Conservation (phyloP, 2,113 vertebrate species). For the Pachyramphus minor region DNA sequence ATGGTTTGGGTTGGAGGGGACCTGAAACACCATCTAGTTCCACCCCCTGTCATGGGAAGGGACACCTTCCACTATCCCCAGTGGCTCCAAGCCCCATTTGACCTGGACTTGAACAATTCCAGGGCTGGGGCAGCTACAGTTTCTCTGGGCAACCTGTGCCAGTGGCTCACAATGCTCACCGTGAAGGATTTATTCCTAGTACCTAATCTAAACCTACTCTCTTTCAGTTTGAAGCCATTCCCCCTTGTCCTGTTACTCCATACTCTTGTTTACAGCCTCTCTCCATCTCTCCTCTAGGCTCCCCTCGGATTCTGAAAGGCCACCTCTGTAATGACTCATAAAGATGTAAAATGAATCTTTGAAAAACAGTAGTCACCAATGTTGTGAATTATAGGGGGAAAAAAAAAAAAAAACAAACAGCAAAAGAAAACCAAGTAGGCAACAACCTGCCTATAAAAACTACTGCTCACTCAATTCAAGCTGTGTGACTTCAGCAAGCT, state of each 20-base stretch:
- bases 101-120: neutral
- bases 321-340: neutral
- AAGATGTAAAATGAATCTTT: neutral
- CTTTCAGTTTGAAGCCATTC: neutral
- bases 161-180: rapidly evolving
- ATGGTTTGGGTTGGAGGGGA: neutral
- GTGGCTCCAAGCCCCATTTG: rapidly evolving
- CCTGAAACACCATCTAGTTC: rapidly evolving
- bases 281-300: neutral
- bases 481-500: neutral
- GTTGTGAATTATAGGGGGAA: neutral
- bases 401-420: neutral
- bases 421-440: neutral
- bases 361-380: neutral
- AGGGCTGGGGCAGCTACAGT: neutral
- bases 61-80: rapidly evolving
- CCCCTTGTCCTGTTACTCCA: neutral
- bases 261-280: neutral
- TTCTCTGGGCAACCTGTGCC: neutral
- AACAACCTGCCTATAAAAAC: neutral
- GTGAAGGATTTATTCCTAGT: neutral
- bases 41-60: rapidly evolving
- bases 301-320: neutral
- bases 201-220: neutral
- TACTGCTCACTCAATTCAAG: neutral